Percentiles rank a stretch among this genome's conserved stretches.
Conservation (phyloP, 2,113 vertebrate genomes). For the Gymnarchus niloticus region DNA sequence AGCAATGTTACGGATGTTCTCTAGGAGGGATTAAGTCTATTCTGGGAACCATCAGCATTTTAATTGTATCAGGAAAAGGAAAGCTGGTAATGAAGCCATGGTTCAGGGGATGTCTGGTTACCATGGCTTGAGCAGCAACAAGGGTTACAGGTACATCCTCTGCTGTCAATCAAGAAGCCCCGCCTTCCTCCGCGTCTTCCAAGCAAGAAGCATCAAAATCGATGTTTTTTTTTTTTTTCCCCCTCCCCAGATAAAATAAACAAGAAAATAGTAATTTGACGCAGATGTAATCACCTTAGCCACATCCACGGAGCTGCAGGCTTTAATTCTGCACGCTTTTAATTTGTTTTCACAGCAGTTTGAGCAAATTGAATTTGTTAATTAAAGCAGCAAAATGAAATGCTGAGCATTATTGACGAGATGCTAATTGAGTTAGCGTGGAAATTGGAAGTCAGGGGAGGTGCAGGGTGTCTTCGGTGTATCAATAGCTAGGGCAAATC, state of each 20-base stretch:
- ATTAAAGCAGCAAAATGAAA: constrained; percentile 99
- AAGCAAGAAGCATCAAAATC: constrained; percentile 48
- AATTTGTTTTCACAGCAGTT: constrained; percentile 99
- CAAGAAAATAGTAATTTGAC: constrained; percentile 62
- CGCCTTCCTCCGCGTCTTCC: neutral
- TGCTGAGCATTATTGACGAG: constrained; percentile 99
- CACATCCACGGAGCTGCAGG: constrained; percentile 72
- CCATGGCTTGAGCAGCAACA: neutral
- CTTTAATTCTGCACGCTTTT: constrained; percentile 90
- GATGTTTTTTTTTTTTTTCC: constrained; percentile 35
- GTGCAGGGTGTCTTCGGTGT: constrained; percentile 71
- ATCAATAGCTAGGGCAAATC: constrained; percentile 87
- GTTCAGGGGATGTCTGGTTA: neutral
- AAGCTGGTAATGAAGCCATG: neutral
- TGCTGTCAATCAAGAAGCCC: neutral
- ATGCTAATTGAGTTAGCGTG: constrained; percentile 97
- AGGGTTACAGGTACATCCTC: neutral
- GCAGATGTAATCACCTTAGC: constrained; percentile 81
- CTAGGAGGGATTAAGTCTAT: neutral
- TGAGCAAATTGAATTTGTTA: constrained; percentile 99
- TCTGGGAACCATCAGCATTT: neutral
- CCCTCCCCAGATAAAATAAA: constrained; percentile 59
- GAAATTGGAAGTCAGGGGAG: constrained; percentile 73
- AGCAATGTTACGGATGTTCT: neutral
- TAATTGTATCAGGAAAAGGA: neutral